Conservation (phyloP, 2,113 vertebrate species). For the Oxygymnocypris stewartii region DNA sequence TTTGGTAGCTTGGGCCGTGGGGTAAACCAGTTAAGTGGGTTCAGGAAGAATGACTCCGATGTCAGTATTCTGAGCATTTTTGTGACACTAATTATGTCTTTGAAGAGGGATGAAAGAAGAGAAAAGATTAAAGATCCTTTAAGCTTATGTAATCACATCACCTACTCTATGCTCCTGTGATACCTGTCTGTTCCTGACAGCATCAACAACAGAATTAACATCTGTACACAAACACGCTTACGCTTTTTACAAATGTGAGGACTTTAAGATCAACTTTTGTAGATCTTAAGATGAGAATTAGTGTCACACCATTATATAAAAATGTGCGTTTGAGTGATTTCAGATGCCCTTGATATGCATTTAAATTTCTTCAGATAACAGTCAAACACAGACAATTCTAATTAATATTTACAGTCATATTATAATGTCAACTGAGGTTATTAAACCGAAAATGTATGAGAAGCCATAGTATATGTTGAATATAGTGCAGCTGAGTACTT, state of each 20-base stretch:
- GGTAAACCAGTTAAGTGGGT: slow-evolving; percentile 54
- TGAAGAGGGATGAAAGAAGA: slow-evolving; percentile 62
- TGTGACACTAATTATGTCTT: slow-evolving; percentile 63
- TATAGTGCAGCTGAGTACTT: background rate
- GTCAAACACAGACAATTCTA: no score
- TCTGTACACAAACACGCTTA: slow-evolving; percentile 39
- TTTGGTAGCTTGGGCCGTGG: slow-evolving; percentile 43
- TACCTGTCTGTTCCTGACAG: slow-evolving; percentile 56
- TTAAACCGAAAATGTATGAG: no score
- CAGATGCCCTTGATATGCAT: no score
- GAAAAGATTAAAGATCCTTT: slow-evolving; percentile 65
- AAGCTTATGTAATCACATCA: slow-evolving; percentile 69
- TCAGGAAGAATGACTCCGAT: slow-evolving; percentile 42
- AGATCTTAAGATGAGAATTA: background rate
- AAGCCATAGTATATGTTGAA: background rate
- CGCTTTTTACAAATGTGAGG: background rate
- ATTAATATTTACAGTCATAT: no score
- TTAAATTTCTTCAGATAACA: no score
- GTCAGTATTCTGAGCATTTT: slow-evolving; percentile 55
- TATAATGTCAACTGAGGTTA: no score
- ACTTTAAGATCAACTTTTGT: slow-evolving; percentile 6
- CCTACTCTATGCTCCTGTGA: slow-evolving; percentile 56
- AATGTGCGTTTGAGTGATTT: no score
- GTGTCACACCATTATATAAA: no score
- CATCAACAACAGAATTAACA: slow-evolving; percentile 63